These are phyloP conservation scores for Manis crassicaudata DNA, from an alignment of 2,797 vertebrate genomes.

Conservation along the genomic window DNA sequence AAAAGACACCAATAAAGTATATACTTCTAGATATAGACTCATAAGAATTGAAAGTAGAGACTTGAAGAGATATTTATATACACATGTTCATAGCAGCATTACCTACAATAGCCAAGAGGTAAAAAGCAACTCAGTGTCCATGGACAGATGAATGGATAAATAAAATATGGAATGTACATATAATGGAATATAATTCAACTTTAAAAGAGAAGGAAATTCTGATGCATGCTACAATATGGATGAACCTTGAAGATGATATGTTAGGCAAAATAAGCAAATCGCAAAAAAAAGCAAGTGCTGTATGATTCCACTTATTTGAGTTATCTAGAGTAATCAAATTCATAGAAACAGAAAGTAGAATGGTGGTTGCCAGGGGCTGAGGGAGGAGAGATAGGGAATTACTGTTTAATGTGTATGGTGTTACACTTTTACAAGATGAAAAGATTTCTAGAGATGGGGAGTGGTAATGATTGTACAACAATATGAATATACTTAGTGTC, in stretches of 20 bases:
- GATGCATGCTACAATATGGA: neutral
- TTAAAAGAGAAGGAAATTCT: conserved; percentile 5
- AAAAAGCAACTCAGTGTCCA: neutral
- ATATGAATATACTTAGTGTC: neutral
- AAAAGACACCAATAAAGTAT: neutral
- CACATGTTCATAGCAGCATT: neutral
- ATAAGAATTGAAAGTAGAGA: neutral
- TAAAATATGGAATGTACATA: neutral
- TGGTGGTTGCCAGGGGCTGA: neutral
- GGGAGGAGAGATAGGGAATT: neutral
- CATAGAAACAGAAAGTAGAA: neutral
- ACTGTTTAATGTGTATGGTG: neutral
- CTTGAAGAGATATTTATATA: neutral
- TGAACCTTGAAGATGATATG: neutral
- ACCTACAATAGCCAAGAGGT: neutral
- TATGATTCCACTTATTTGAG: neutral
- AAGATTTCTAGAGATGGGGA: neutral
- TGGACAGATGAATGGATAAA: neutral
- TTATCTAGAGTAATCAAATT: neutral
- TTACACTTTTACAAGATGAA: conserved; percentile 1
- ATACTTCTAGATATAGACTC: neutral
- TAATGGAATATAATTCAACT: neutral
- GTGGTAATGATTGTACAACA: neutral
- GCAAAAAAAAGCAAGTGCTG: neutral
- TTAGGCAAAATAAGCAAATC: neutral